A percentile compares a stretch with the other conserved stretches of the same genome.
phyloP scores from a whole-genome alignment of 2,888 invertebrate genomes.

The Homarus gammarus region DNA sequence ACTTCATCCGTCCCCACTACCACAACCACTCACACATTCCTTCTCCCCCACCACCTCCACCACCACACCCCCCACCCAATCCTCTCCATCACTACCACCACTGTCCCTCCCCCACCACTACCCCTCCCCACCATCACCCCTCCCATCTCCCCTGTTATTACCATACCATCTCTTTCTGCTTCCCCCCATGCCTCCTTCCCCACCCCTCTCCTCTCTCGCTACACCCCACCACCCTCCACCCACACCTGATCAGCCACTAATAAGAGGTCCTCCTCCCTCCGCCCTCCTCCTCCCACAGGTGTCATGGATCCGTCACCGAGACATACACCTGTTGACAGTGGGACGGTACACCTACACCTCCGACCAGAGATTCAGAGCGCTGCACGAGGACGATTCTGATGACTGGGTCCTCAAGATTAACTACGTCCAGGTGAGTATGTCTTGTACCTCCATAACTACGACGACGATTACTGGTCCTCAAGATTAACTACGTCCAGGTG shows the following conservation, averaged over 20 bases:
- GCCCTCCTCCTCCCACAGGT: constrained; percentile 33
- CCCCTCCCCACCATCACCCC: no score
- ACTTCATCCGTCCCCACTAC: no score
- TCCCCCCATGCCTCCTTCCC: not conserved
- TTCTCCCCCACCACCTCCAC: no score
- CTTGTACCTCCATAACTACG: no score
- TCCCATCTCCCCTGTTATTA: not conserved
- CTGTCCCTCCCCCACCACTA: not conserved
- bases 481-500: constrained; percentile 50
- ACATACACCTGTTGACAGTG: constrained; percentile 68
- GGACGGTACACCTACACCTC: constrained; percentile 71
- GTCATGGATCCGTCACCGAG: constrained; percentile 65
- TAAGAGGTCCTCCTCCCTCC: not conserved
- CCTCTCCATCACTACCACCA: no score
- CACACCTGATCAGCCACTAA: not conserved
- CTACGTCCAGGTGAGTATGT: no score
- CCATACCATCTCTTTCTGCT: not conserved
- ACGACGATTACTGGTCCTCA: no score
- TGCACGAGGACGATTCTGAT: constrained; percentile 59
- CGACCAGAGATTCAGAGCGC: constrained; percentile 60
- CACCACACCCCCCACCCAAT: no score
- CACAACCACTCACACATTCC: no score
- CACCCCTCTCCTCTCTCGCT: no score
- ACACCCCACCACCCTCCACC: no score
- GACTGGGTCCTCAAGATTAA: constrained; percentile 58